A percentile compares a stretch with the other conserved stretches of the same genome.
These are phyloP conservation scores for Gari tellinella DNA, from an alignment of 2,888 invertebrate species.

Conservation along the genomic window DNA sequence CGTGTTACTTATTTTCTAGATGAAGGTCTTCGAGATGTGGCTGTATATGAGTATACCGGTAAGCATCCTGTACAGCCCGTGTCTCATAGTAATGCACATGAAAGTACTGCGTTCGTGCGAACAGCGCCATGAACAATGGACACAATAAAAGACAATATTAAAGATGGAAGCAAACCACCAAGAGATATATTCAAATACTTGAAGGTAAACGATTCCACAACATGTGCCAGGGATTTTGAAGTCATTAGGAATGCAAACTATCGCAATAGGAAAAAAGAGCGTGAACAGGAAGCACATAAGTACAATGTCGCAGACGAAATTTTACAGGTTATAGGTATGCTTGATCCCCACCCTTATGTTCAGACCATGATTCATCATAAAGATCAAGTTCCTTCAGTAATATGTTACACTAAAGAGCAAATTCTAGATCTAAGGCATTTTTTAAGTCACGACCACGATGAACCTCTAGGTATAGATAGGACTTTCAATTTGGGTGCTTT, in stretches of 20 bases:
- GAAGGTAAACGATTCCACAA: not conserved
- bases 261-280: constrained; percentile 5
- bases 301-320: constrained; percentile 33
- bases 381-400: too few species aligned
- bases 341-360: constrained; percentile 28
- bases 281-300: not conserved
- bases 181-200: constrained; percentile 11
- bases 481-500: too few species aligned
- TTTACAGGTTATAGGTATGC: constrained; percentile 27
- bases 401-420: constrained; percentile 32
- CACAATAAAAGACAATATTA: too few species aligned
- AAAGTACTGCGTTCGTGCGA: too few species aligned
- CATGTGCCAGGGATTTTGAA: constrained; percentile 4
- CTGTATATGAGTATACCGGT: too few species aligned
- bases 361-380: constrained; percentile 26
- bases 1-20: constrained; percentile 4
- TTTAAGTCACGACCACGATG: not conserved
- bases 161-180: too few species aligned
- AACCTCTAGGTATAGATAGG: constrained; percentile 23
- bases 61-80: too few species aligned
- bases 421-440: constrained; percentile 22
- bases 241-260: too few species aligned
- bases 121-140: too few species aligned
- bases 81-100: too few species aligned
- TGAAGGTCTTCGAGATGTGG: too few species aligned